A percentile compares a stretch with the other conserved stretches of the same genome.
These are phyloP conservation scores for Pseudococcus jackbeardsleyi DNA, from an alignment of 2,888 invertebrate species.

Conservation along the genomic window DNA sequence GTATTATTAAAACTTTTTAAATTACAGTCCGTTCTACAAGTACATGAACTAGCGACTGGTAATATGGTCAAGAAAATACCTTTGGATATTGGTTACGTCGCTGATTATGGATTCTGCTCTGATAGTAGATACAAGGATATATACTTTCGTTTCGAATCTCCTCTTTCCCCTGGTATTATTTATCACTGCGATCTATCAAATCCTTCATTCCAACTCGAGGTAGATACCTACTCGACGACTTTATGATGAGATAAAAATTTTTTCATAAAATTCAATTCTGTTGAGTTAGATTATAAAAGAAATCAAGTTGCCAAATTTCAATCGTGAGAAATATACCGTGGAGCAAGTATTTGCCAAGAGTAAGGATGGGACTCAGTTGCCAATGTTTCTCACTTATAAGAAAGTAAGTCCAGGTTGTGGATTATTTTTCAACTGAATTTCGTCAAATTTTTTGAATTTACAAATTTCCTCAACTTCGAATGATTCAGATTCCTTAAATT, in stretches of 20 bases:
- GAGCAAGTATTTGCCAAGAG: slow-evolving; percentile 92
- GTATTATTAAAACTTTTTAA: slow-evolving; percentile 64
- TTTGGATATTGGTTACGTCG: slow-evolving; percentile 88
- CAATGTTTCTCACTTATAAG: slow-evolving; percentile 93
- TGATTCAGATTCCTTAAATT: too few species aligned
- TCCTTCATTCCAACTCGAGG: slow-evolving; percentile 76
- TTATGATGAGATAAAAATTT: neutral
- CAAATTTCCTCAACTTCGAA: too few species aligned
- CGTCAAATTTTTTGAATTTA: too few species aligned
- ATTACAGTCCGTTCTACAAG: slow-evolving; percentile 83
- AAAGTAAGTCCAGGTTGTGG: slow-evolving; percentile 73
- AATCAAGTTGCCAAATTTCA: slow-evolving; percentile 87
- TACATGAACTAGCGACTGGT: slow-evolving; percentile 83
- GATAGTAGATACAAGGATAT: slow-evolving; percentile 88
- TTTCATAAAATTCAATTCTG: neutral
- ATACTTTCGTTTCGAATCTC: slow-evolving; percentile 94
- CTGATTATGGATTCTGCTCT: slow-evolving; percentile 78
- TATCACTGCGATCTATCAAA: slow-evolving; percentile 86
- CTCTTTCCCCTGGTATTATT: slow-evolving; percentile 89
- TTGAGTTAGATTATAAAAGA: slow-evolving; percentile 81
- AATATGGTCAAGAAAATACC: slow-evolving; percentile 80
- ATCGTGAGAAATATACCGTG: slow-evolving; percentile 83
- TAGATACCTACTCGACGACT: slow-evolving; percentile 68
- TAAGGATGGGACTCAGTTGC: slow-evolving; percentile 93
- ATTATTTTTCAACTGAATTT: too few species aligned